Evolutionary conservation across 2,888 invertebrate genomes (phyloP), one percentile per base, ranked within the genome.

Genomic region (Pollenia amentaria): DNA sequence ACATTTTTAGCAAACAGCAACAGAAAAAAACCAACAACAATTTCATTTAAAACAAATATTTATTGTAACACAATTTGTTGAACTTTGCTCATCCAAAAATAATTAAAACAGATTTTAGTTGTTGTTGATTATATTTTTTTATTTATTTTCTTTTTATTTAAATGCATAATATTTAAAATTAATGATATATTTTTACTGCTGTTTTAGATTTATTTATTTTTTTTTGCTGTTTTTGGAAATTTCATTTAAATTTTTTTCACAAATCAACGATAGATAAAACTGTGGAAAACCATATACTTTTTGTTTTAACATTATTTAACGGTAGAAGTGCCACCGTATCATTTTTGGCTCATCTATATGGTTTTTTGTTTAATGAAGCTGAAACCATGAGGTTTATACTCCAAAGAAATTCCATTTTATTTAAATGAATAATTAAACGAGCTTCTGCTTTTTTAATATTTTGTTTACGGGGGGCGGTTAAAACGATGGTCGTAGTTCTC

Each of bases 71-170:
- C 21, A 75, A 81, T 55, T 80, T 80, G 79, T 80, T 75, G 73
- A 81, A 81, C 73, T 81, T 81, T 81, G 81, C 67, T 60, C 60
- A 75, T 81, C 57, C 75, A 75, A 81, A 75, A 67, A 73, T 67
- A 73, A 48, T 73, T 48, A 75, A 60, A 81, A 72, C 18, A n/a
- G 16, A 40, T 48, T 46, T 64, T 46, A 8, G 44, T 65, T 29
- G 11, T 14, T 62, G 46, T 60, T 60, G 21, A 9, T 60, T n/a
- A 14, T 46, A 12, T 73, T 29, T 65, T 65, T 65, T 57, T 65
- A 46, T 73, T 81, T 73, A 65, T 73, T 81, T 65, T 65, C 12
- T 48, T 81, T 81, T 57, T 40, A 55, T 75, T 81, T 40, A 57
- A 65, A 75, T 81, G 73, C 73, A 81, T 67, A 67, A 48, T 73